phyloP scores from a whole-genome alignment of 2,113 vertebrate genomes.

The Microcebus tavaratra region DNA sequence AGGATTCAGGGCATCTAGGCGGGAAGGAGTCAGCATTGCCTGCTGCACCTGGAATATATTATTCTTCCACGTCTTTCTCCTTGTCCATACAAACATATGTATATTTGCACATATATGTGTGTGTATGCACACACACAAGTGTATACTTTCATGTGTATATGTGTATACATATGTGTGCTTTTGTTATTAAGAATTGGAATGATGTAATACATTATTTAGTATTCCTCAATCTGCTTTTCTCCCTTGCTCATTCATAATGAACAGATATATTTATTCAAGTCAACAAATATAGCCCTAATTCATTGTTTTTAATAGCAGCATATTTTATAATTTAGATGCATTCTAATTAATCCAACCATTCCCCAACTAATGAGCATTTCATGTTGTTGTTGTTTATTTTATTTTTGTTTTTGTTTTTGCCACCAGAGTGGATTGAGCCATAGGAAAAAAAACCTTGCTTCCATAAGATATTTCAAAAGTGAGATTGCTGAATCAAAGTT shows the following conservation, averaged over 20 bases:
- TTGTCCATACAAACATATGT: neutral
- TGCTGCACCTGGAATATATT: too few relatives aligned
- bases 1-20: neutral
- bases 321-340: neutral
- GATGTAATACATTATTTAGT: neutral
- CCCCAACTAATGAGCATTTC: neutral
- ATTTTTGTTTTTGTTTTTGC: neutral
- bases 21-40: neutral
- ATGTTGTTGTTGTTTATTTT: neutral
- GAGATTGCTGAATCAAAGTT: neutral
- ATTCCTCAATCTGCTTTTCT: neutral
- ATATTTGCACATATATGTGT: neutral
- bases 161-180: neutral
- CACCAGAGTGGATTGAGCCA: neutral
- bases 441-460: neutral
- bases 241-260: neutral
- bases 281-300: neutral
- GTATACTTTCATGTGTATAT: neutral
- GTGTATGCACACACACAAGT: neutral
- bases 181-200: neutral
- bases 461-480: neutral
- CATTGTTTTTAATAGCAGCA: neutral
- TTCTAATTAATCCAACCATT: neutral
- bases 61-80: neutral
- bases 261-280: neutral